Evolutionary conservation across 2,888 invertebrate species (phyloP).

Genomic region (Melanostoma mellinum): DNA sequence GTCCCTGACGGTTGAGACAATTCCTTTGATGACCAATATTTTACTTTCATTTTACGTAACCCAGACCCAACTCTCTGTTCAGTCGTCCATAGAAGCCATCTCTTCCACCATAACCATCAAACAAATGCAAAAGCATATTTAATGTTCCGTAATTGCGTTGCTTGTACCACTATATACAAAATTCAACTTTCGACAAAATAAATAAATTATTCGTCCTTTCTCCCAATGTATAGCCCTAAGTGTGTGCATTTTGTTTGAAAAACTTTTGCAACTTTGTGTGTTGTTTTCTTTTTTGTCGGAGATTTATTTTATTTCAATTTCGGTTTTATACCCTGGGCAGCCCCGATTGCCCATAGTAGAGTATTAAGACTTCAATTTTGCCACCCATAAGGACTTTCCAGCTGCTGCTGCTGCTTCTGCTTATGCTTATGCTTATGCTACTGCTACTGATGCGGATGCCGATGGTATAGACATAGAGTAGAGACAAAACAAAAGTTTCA

Average conservation of each 20-base stretch:
- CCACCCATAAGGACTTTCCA: conserved; percentile 70
- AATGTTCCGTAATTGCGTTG: conserved; percentile 75
- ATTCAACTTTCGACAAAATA: conserved; percentile 41
- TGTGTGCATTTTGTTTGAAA: conserved; percentile 53
- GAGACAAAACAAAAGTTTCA: conserved; percentile 70
- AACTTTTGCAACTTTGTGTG: conserved; percentile 62
- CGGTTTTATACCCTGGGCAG: conserved; percentile 43
- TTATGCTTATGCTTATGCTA: no score
- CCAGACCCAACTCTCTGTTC: conserved; percentile 24
- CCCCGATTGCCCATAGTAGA: conserved; percentile 21
- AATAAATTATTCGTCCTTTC: conserved; percentile 54
- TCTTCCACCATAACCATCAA: conserved; percentile 42
- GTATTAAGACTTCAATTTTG: conserved; percentile 65
- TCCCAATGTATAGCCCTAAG: conserved; percentile 25
- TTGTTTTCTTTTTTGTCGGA: conserved; percentile 25
- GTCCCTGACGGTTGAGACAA: neutral
- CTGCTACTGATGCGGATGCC: conserved; percentile 48
- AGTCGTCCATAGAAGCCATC: conserved; percentile 29
- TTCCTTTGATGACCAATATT: neutral
- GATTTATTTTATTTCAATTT: conserved; percentile 72
- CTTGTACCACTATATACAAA: conserved; percentile 66
- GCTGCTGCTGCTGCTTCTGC: conserved; percentile 52
- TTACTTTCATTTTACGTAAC: conserved; percentile 26
- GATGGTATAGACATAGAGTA: conserved; percentile 42
- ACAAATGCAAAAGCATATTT: conserved; percentile 75